Evolutionary conservation across 2,113 vertebrate species (phyloP).

Genomic region (Laticauda laticaudata): DNA sequence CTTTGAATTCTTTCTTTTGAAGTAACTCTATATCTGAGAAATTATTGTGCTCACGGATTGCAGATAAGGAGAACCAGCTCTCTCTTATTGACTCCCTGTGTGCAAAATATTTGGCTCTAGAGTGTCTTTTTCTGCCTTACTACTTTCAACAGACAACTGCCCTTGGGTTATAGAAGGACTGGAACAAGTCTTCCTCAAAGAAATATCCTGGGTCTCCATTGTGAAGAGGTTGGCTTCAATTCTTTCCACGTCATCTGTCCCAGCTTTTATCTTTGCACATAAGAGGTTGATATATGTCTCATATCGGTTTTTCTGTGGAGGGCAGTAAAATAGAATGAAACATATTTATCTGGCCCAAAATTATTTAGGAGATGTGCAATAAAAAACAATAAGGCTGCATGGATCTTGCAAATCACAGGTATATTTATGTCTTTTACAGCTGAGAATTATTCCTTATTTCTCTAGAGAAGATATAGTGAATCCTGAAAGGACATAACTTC

Average conservation of each 20-base stretch:
- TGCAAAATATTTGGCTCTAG: constrained; percentile 75
- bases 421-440: background rate
- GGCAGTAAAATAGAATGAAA: constrained; percentile 41
- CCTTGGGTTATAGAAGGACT: constrained; percentile 91
- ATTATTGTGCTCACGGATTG: constrained; percentile 70
- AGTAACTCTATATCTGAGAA: constrained; percentile 50
- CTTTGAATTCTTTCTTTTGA: constrained; percentile 51
- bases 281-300: constrained; percentile 92
- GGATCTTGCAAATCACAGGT: background rate
- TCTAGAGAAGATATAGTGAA: constrained; percentile 22
- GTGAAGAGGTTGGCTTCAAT: constrained; percentile 86
- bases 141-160: constrained; percentile 73
- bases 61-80: constrained; percentile 52
- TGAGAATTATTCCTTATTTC: background rate
- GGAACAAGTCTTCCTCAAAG: constrained; percentile 90
- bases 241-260: constrained; percentile 91
- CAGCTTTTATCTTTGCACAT: constrained; percentile 84
- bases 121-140: constrained; percentile 68
- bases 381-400: background rate
- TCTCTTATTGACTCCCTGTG: background rate
- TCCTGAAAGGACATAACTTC: background rate
- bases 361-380: background rate
- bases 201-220: constrained; percentile 77
- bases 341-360: background rate
- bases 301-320: constrained; percentile 89